These are phyloP conservation scores for Tragelaphus imberbis DNA, from an alignment of 2,113 vertebrate species.

Conservation along the genomic window DNA sequence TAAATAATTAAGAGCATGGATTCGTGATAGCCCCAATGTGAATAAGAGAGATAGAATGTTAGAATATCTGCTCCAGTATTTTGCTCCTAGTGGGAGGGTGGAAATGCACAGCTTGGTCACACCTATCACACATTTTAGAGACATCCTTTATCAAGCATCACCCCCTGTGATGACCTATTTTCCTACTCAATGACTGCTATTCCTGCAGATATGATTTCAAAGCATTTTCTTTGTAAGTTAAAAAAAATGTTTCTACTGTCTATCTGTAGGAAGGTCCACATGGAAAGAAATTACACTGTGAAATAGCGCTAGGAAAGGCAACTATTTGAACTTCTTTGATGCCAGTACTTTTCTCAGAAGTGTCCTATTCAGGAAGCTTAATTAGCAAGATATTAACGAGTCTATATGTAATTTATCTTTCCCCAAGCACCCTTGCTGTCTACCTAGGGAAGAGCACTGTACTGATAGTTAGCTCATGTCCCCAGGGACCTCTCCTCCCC, in stretches of 20 bases:
- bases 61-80: background rate
- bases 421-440: background rate
- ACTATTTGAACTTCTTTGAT: slow-evolving; percentile 60
- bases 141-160: background rate
- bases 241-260: background rate
- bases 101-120: background rate
- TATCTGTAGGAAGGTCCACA: slow-evolving; percentile 51
- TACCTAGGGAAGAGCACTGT: slow-evolving; percentile 37
- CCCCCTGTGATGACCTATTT: background rate
- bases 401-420: slow-evolving; percentile 72
- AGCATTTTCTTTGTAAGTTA: background rate
- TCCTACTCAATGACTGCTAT: background rate
- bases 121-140: background rate
- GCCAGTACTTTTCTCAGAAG: slow-evolving; percentile 75
- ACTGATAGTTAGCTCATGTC: slow-evolving; percentile 14
- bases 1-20: slow-evolving; percentile 54
- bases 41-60: background rate
- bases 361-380: slow-evolving; percentile 61
- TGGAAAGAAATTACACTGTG: slow-evolving; percentile 60
- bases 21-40: background rate
- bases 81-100: background rate
- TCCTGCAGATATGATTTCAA: background rate
- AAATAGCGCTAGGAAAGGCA: slow-evolving; percentile 68
- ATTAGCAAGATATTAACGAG: slow-evolving; percentile 75
- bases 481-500: slow-evolving; percentile 24